Evolutionary conservation across 2,797 vertebrate species (phyloP).

Genomic region (Vespertilio murinus): DNA sequence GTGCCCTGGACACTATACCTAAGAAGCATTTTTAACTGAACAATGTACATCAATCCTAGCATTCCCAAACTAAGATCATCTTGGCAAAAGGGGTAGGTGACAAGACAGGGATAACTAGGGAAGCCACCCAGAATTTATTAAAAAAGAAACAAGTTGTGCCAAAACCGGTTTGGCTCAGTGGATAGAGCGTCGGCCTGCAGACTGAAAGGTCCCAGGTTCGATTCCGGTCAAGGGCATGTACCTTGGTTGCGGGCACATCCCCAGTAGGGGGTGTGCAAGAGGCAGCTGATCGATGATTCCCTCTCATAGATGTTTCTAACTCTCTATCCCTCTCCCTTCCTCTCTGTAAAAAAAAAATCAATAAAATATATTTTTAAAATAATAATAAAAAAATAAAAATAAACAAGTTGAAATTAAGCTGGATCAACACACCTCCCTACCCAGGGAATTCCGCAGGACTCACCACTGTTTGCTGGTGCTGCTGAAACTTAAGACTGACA

Average conservation of each 20-base stretch:
- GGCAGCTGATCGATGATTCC: no score
- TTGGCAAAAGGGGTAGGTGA: neutral
- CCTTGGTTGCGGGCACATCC: no score
- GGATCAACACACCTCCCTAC: fast-evolving
- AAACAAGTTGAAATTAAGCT: constrained; percentile 35
- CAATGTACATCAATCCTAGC: neutral
- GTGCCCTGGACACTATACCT: neutral
- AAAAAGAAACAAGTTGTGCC: no score
- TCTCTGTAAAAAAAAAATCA: no score
- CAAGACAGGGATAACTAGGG: constrained; percentile 4
- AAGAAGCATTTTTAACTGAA: constrained; percentile 17
- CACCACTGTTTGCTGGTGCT: constrained; percentile 94
- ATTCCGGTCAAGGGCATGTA: no score
- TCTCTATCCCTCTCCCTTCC: no score
- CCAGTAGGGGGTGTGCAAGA: no score
- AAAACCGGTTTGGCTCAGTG: no score
- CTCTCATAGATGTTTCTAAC: no score
- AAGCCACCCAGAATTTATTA: neutral
- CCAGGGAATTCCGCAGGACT: constrained; percentile 70
- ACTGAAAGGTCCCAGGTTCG: no score
- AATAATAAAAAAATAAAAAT: neutral
- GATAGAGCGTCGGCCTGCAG: no score
- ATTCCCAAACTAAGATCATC: constrained; percentile 26
- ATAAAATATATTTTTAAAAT: no score
- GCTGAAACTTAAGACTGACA: constrained; percentile 94